These are phyloP conservation scores for Brachypteracias leptosomus DNA, from an alignment of 2,113 vertebrate genomes.

Conservation along the genomic window DNA sequence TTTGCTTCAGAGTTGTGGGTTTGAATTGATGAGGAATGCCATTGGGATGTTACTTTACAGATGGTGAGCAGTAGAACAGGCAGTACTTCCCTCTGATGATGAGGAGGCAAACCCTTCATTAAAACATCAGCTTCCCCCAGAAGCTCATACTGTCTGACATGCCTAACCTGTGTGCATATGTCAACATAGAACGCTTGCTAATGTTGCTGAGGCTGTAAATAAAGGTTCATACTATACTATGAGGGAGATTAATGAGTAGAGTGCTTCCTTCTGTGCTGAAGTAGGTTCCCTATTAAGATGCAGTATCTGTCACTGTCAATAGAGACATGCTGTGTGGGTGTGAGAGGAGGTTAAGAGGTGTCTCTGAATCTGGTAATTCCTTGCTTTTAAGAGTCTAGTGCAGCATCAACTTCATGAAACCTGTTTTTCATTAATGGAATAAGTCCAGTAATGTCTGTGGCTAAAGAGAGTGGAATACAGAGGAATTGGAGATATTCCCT, in stretches of 20 bases:
- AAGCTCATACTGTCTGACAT: conserved; percentile 29
- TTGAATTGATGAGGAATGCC: neutral
- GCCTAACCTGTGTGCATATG: conserved; percentile 60
- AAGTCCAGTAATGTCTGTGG: neutral
- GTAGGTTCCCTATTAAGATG: conserved; percentile 64
- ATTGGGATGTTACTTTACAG: neutral
- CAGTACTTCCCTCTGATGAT: neutral
- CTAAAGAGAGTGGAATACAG: neutral
- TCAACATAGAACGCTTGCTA: conserved; percentile 41
- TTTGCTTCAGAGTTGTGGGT: neutral
- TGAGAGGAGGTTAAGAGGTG: conserved; percentile 49
- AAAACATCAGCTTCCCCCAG: conserved; percentile 42
- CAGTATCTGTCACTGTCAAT: conserved; percentile 66
- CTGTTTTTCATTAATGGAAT: neutral
- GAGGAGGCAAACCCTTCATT: conserved; percentile 43
- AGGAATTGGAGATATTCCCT: neutral
- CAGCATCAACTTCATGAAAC: neutral
- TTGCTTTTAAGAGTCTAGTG: conserved; percentile 15
- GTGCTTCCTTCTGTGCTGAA: conserved; percentile 54
- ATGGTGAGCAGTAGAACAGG: neutral
- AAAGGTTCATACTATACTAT: conserved; percentile 30
- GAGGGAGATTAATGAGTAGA: conserved; percentile 61
- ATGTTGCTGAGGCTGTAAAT: conserved; percentile 64
- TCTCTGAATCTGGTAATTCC: conserved; percentile 30
- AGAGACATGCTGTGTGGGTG: conserved; percentile 58